Evolutionary conservation across 2,797 vertebrate genomes (phyloP).

Genomic region (Bryconaethiops microstoma): DNA sequence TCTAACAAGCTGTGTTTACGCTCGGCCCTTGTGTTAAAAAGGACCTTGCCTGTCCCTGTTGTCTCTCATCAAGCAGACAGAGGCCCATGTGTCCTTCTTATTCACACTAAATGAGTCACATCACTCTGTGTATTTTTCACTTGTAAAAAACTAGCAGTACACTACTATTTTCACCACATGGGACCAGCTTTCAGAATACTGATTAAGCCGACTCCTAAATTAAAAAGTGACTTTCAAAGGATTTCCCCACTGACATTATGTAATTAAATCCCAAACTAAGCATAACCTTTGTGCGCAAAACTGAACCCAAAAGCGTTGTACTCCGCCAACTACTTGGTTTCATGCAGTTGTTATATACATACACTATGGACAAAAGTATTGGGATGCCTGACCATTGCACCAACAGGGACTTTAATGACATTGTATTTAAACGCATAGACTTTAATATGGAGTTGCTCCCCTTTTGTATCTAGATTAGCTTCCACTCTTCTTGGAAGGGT

Average conservation of each 20-base stretch:
- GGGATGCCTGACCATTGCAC: too few species aligned
- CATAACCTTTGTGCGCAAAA: background rate
- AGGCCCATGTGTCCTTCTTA: conserved; percentile 1
- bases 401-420: too few species aligned
- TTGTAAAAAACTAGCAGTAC: background rate
- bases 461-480: too few species aligned
- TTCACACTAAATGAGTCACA: conserved; percentile 8
- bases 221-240: background rate
- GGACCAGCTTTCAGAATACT: background rate
- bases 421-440: too few species aligned
- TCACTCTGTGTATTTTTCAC: background rate
- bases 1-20: conserved; percentile 42
- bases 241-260: conserved; percentile 4
- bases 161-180: background rate
- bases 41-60: conserved; percentile 24
- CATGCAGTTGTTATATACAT: too few species aligned
- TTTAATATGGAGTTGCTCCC: too few species aligned
- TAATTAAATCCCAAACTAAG: background rate
- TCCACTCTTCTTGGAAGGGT: too few species aligned
- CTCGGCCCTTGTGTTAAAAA: conserved; percentile 29
- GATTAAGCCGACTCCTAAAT: background rate
- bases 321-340: background rate
- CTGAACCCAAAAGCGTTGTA: background rate
- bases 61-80: background rate
- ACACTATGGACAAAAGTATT: too few species aligned